Conservation (phyloP, 2,888 invertebrate species). For the Parthenolecanium corni region DNA sequence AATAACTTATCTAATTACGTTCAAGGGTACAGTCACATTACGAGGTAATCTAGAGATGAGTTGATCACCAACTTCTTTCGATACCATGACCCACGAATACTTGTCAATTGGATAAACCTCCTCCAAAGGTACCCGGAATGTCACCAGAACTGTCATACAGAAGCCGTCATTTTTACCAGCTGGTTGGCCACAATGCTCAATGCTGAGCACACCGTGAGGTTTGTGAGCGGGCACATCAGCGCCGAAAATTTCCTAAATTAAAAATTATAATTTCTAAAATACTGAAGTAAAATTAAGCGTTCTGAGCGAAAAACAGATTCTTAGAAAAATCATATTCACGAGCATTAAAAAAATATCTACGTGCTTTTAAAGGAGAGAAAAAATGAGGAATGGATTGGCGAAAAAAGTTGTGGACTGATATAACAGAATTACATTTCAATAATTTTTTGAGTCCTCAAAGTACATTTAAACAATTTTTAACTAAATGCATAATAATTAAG, state of each 20-base stretch:
- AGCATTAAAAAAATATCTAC: not conserved
- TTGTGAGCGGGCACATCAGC: slow-evolving; percentile 73
- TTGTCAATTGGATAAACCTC: slow-evolving; percentile 77
- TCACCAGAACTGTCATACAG: slow-evolving; percentile 69
- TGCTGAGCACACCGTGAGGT: slow-evolving; percentile 65
- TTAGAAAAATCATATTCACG: not conserved
- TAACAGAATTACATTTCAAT: no score
- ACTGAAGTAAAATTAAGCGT: no score
- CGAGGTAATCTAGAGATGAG: slow-evolving; percentile 57
- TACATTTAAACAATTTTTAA: no score
- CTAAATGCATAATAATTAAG: no score
- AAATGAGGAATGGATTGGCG: no score
- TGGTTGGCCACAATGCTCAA: slow-evolving; percentile 53
- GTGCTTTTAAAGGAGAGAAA: not conserved
- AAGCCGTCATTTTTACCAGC: slow-evolving; percentile 54
- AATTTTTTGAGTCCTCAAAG: no score
- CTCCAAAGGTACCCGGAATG: slow-evolving; percentile 72
- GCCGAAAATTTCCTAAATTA: slow-evolving; percentile 68
- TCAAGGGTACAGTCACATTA: slow-evolving; percentile 66
- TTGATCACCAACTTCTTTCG: slow-evolving; percentile 54
- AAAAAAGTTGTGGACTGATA: no score
- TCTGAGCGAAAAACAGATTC: no score
- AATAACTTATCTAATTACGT: slow-evolving; percentile 50
- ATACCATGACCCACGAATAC: slow-evolving; percentile 78
- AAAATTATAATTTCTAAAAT: no score